Evolutionary conservation across 2,797 vertebrate species (phyloP), one percentile per base, ranked within the genome.

Genomic region (Jordanella pulchra): DNA sequence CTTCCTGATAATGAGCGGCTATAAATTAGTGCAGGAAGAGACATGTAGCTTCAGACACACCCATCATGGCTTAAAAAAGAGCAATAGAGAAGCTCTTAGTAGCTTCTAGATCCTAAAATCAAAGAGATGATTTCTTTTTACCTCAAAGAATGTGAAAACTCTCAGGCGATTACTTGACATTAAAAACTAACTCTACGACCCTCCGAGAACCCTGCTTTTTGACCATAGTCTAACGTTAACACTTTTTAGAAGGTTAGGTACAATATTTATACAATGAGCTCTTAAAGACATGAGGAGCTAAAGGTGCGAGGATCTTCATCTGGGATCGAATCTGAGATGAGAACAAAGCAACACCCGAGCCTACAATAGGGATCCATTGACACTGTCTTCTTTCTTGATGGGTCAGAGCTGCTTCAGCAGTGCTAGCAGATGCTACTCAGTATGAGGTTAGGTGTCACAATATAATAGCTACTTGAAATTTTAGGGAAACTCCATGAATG

Each of bases 1-100:
- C 77, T 54, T 79, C 51, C 45, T 67, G 79, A 77, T 85, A 84
- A 87, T 81, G 76, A 90, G 76, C 0, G 44, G 65, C 73, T 80
- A 73, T 60, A 66, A 72, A 82, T 76, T 78, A 69, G 77, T 69
- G 63, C 14, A 14, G 60, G 61, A 66, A 77, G 75, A 70, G 66
- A 79, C 30, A 61, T 54, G 75, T 7, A 15, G 56, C 67, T 28
- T 11, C 54, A 80, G 67, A 61, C 67, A 53, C 73, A 55, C 48
- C 79, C 64, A 7, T 61, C 25, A 3, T 0, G 25, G 25, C 6
- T 25, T 11, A 1, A 45, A 80, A n/a, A 61, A 47, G 55, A 58
- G 53, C 3, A 15, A 50, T 48, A 64, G 48, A 47, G 53, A 5
- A 28, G n/a, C 6, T 32, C 11, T 11, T 23, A 13, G 44, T 17